phyloP scores from a whole-genome alignment of 2,113 vertebrate species.

The Coregonus clupeaformis region DNA sequence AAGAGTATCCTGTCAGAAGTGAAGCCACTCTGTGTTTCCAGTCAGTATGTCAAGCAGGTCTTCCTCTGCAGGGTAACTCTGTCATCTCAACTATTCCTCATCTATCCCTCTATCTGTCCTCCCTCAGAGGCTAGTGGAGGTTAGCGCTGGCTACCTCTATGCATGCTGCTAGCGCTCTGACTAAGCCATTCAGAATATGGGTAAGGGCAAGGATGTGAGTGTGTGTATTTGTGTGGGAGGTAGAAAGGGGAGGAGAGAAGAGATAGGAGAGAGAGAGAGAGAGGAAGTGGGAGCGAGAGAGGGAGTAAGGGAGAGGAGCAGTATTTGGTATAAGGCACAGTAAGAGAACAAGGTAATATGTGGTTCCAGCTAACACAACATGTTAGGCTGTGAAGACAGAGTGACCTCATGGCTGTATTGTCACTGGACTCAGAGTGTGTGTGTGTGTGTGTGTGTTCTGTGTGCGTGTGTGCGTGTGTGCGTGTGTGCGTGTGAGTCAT shows the following conservation, averaged over 20 bases:
- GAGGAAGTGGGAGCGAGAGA: conserved; percentile 10
- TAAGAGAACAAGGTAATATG: conserved; percentile 49
- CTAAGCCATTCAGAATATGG: conserved; percentile 75
- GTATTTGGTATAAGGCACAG: conserved; percentile 35
- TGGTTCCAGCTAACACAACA: conserved; percentile 41
- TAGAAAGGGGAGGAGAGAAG: conserved; percentile 61
- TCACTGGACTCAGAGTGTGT: not conserved
- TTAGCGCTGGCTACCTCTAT: conserved; percentile 56
- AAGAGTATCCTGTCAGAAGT: conserved; percentile 33
- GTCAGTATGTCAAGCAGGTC: no score
- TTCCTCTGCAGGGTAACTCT: conserved; percentile 64
- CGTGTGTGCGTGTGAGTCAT: no score
- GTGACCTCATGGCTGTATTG: conserved; percentile 17
- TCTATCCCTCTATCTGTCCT: conserved; percentile 49
- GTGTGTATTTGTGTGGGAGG: conserved; percentile 57
- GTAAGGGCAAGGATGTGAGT: conserved; percentile 53
- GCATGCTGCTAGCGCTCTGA: conserved; percentile 40
- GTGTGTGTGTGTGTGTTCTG: no score
- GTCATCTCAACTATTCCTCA: conserved; percentile 75
- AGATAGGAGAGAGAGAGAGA: conserved; percentile 8
- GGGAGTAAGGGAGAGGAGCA: conserved; percentile 25
- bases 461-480: no score
- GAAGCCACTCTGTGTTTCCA: conserved; percentile 49
- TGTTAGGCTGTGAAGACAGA: conserved; percentile 22
- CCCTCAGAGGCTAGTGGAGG: conserved; percentile 70